phyloP scores from a whole-genome alignment of 2,113 vertebrate genomes.

The Colinus virginianus region DNA sequence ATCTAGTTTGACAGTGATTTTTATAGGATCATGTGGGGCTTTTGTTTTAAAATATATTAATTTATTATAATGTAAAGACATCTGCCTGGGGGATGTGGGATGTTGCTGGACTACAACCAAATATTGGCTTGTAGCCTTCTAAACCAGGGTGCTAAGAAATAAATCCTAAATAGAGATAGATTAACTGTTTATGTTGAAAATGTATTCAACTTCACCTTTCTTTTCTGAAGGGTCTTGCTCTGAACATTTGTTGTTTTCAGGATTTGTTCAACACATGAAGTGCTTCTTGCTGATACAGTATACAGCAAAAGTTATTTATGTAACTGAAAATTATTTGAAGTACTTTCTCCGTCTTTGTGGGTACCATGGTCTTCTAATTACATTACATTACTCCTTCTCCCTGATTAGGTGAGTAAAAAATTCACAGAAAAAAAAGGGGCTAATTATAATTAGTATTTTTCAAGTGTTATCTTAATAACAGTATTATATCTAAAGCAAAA shows the following conservation, averaged over 20 bases:
- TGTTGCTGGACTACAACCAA: conserved; percentile 63
- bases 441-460: neutral
- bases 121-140: conserved; percentile 63
- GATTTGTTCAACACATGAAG: neutral
- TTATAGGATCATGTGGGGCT: neutral
- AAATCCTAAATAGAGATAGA: conserved; percentile 51
- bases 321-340: neutral
- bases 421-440: neutral
- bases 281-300: neutral
- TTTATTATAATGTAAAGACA: conserved; percentile 66
- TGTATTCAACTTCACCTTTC: neutral
- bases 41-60: conserved; percentile 50
- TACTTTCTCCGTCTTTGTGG: neutral
- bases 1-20: neutral
- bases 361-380: neutral
- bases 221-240: conserved; percentile 27
- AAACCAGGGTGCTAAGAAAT: conserved; percentile 62
- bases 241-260: neutral
- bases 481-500: neutral
- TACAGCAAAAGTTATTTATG: neutral
- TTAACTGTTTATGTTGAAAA: conserved; percentile 26
- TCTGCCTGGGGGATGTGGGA: conserved; percentile 55
- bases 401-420: neutral
- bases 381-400: neutral
- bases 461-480: neutral